A percentile compares a stretch with the other conserved stretches of the same genome.
Evolutionary conservation across 2,888 invertebrate genomes (phyloP).

Genomic region (Hydriomena furcata): DNA sequence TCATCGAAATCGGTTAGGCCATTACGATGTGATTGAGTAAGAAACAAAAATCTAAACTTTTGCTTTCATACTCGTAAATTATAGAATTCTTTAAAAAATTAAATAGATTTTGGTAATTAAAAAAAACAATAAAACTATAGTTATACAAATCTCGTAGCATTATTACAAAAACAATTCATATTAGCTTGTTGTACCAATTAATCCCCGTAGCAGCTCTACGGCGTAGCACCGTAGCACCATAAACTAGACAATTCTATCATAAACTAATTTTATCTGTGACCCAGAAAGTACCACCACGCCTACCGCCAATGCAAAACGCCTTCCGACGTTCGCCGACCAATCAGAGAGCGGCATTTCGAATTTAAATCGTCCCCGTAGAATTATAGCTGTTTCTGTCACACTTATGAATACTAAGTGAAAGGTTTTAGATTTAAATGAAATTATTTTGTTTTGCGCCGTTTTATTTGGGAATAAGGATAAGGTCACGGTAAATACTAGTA

Average conservation of each 20-base stretch:
- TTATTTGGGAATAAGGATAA: slow-evolving; percentile 20
- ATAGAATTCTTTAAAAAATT: too few species aligned
- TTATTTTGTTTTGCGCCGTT: slow-evolving; percentile 27
- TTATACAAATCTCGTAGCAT: too few species aligned
- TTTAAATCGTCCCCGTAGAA: slow-evolving; percentile 60
- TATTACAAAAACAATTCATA: neutral
- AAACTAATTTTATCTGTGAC: slow-evolving; percentile 62
- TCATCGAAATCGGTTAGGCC: too few species aligned
- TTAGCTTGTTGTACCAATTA: slow-evolving; percentile 3
- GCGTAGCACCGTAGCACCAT: slow-evolving; percentile 58
- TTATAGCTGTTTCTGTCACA: slow-evolving; percentile 68
- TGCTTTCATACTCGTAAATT: too few species aligned
- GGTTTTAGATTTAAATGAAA: slow-evolving; percentile 31
- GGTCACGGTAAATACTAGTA: neutral
- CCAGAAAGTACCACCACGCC: slow-evolving; percentile 65
- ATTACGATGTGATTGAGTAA: too few species aligned
- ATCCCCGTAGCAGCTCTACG: slow-evolving; percentile 52
- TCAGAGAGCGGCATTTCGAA: slow-evolving; percentile 61
- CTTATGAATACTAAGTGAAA: slow-evolving; percentile 40
- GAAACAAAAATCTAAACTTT: too few species aligned
- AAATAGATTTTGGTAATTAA: too few species aligned
- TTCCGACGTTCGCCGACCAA: slow-evolving; percentile 73
- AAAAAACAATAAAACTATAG: too few species aligned
- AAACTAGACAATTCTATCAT: slow-evolving; percentile 54
- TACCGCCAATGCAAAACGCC: slow-evolving; percentile 65